These are phyloP conservation scores for Neelides folsomi DNA, from an alignment of 2,888 invertebrate genomes.

Conservation along the genomic window DNA sequence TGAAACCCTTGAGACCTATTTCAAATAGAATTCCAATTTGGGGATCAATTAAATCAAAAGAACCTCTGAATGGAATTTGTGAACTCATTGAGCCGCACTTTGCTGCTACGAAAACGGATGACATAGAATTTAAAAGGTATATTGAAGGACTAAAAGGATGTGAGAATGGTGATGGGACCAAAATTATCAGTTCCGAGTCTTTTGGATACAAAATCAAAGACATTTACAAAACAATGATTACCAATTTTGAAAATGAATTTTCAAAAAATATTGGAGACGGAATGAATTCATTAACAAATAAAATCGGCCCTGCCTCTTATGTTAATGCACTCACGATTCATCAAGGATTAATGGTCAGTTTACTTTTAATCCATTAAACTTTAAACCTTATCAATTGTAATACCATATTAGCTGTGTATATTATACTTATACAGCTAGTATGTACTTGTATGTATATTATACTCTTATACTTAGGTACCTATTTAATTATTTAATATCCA, in stretches of 20 bases:
- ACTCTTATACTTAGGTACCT: too few relatives aligned
- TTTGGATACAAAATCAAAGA: slow-evolving; percentile 23
- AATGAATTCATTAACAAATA: slow-evolving; percentile 1
- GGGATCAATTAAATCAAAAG: too few relatives aligned
- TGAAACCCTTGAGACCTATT: neutral
- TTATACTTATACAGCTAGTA: too few relatives aligned
- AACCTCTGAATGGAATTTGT: neutral
- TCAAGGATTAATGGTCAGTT: slow-evolving; percentile 26
- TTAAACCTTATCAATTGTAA: too few relatives aligned
- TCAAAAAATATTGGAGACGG: slow-evolving; percentile 14
- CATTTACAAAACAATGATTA: slow-evolving; percentile 24
- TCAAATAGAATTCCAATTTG: too few relatives aligned
- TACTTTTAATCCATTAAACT: too few relatives aligned
- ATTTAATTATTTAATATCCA: too few relatives aligned
- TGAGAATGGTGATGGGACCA: neutral
- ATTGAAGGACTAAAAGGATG: slow-evolving; percentile 14
- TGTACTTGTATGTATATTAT: too few relatives aligned
- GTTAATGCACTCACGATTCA: slow-evolving; percentile 26
- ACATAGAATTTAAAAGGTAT: slow-evolving; percentile 18
- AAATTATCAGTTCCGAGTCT: slow-evolving; percentile 10
- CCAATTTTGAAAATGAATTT: slow-evolving; percentile 25
- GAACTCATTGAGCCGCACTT: slow-evolving; percentile 21
- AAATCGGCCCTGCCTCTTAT: slow-evolving; percentile 25
- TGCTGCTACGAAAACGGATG: slow-evolving; percentile 15
- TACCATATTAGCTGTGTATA: too few relatives aligned